Percentiles rank a stretch among this genome's conserved stretches.
phyloP scores from a whole-genome alignment of 2,797 vertebrate species.

The Liasis olivaceus region DNA sequence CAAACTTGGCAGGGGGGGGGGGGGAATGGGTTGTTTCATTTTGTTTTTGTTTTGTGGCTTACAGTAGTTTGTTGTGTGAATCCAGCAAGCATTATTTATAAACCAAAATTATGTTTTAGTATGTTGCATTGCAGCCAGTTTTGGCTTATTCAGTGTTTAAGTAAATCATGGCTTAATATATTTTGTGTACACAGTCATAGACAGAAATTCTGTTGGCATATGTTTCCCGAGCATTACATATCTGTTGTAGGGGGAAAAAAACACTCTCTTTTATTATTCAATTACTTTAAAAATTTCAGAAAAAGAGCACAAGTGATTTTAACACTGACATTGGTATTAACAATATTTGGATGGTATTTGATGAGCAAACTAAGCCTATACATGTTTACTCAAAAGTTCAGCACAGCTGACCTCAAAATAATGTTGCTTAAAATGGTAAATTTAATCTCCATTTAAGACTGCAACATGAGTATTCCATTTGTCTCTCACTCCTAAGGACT shows the following conservation, averaged over 20 bases:
- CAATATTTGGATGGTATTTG: not conserved
- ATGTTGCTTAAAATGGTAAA: not conserved
- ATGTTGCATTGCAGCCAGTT: not conserved
- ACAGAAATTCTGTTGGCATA: not conserved
- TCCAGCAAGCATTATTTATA: not conserved
- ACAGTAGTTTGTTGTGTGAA: not conserved
- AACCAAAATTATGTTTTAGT: not conserved
- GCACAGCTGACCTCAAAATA: not conserved
- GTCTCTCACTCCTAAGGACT: not conserved
- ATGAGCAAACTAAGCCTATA: not conserved
- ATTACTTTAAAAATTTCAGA: not conserved
- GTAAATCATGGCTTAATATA: not conserved
- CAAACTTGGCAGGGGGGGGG: not conserved
- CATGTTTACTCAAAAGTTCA: not conserved
- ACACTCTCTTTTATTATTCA: not conserved
- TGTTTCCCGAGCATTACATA: not conserved
- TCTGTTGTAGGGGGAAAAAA: not conserved
- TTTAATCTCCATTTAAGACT: not conserved
- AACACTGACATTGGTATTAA: not conserved
- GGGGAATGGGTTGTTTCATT: not conserved
- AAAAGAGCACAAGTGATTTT: not conserved
- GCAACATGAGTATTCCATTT: not conserved
- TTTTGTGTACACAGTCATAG: not conserved
- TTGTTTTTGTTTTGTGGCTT: not conserved
- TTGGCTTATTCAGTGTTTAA: not conserved